phyloP scores from a whole-genome alignment of 64 coral and sea anemone species.

The Actinia equina region DNA sequence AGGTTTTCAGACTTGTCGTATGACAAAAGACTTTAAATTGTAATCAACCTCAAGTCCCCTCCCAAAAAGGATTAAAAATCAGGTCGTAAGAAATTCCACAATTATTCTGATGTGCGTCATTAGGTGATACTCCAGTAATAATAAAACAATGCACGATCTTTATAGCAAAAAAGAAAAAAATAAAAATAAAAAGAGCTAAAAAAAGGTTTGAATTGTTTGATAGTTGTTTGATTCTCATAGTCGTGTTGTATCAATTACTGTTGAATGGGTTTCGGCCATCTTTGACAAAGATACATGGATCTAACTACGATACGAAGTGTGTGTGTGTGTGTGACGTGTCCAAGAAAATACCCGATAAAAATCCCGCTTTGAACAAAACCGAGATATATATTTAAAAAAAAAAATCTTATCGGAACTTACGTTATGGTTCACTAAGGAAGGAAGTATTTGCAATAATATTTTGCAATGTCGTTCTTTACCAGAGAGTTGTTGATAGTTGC shows the following conservation, averaged over 20 bases:
- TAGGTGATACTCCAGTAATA: not conserved
- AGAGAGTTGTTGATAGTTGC: not conserved
- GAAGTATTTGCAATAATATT: not conserved
- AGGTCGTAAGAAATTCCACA: not conserved
- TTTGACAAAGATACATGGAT: not conserved
- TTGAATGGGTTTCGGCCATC: not conserved
- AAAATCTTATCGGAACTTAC: not conserved
- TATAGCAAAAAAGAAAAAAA: not conserved
- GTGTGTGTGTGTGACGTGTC: not conserved
- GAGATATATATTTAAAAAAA: not conserved
- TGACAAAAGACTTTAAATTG: not conserved
- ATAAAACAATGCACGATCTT: not conserved
- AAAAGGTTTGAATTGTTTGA: no score
- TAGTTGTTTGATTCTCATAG: no score
- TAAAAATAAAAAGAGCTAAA: not conserved
- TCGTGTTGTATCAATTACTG: not conserved
- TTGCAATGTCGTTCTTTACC: not conserved
- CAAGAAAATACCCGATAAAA: not conserved
- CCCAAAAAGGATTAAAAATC: not conserved
- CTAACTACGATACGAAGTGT: not conserved
- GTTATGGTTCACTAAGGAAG: not conserved
- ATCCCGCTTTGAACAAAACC: not conserved
- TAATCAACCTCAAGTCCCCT: not conserved
- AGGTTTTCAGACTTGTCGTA: not conserved
- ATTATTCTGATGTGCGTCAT: not conserved